These are phyloP conservation scores for Drosophila ercepeae DNA, from an alignment of 1,140 invertebrate genomes.

Conservation along the genomic window DNA sequence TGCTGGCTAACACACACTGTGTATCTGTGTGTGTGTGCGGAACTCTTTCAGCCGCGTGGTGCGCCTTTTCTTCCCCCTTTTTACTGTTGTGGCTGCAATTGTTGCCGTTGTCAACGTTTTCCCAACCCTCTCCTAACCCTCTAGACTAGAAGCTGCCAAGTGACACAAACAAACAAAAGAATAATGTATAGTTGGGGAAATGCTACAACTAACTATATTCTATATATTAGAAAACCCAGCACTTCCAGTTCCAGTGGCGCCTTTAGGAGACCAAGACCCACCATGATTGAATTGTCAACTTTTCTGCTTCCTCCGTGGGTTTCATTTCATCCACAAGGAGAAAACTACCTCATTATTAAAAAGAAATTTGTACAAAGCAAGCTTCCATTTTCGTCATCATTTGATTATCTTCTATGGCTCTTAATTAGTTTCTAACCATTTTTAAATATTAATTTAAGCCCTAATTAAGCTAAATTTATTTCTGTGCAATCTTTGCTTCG, in stretches of 20 bases:
- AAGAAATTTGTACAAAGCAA: background rate
- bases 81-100: conserved; percentile 53
- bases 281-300: conserved; percentile 75
- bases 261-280: background rate
- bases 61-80: conserved; percentile 30
- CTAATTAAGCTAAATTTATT: conserved; percentile 1
- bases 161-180: conserved; percentile 67
- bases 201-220: conserved; percentile 35
- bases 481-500: conserved; percentile 9
- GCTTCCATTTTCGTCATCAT: background rate
- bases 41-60: conserved; percentile 72
- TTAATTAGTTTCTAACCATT: background rate
- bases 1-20: conserved; percentile 54
- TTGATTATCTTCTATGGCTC: background rate
- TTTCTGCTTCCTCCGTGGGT: conserved; percentile 6
- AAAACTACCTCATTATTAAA: background rate
- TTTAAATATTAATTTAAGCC: background rate
- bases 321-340: background rate
- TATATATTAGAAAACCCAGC: conserved; percentile 17
- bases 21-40: conserved; percentile 17
- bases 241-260: conserved; percentile 35
- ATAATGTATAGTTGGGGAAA: background rate
- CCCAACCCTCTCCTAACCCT: background rate
- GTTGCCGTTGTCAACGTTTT: conserved; percentile 36
- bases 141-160: conserved; percentile 45